phyloP scores from a whole-genome alignment of 2,888 invertebrate species.

The Catonia carolina region DNA sequence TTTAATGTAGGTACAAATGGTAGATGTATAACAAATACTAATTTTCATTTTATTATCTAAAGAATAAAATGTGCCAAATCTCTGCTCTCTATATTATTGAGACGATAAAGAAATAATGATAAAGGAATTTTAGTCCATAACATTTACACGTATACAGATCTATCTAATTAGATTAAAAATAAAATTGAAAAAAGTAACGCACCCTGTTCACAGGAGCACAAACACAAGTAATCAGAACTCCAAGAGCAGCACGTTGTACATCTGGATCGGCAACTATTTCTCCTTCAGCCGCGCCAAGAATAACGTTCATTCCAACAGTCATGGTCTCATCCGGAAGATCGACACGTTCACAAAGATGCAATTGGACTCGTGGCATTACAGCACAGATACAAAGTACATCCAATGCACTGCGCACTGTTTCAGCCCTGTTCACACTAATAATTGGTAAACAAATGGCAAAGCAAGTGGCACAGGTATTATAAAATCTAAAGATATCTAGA shows the following conservation, averaged over 20 bases:
- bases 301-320: constrained; percentile 72
- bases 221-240: constrained; percentile 88
- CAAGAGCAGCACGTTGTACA: constrained; percentile 83
- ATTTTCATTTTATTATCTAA: no score
- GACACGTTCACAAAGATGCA: constrained; percentile 65
- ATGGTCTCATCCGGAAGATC: constrained; percentile 70
- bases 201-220: constrained; percentile 83
- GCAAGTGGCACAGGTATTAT: no score
- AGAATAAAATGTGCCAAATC: no score
- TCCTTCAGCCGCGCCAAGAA: constrained; percentile 82
- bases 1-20: no score
- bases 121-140: no score
- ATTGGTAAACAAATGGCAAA: constrained; percentile 4
- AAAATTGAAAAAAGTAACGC: no score
- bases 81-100: no score
- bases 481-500: no score
- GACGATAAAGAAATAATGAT: no score
- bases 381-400: constrained; percentile 89
- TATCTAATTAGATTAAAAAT: no score
- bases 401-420: constrained; percentile 72
- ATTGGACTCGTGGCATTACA: constrained; percentile 73
- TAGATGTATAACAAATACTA: no score
- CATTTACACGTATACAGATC: no score
- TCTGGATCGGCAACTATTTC: constrained; percentile 87
- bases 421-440: constrained; percentile 51